Evolutionary conservation across 2,113 vertebrate species (phyloP), one percentile per base, ranked within the genome.

Genomic region (Ophiodon elongatus): DNA sequence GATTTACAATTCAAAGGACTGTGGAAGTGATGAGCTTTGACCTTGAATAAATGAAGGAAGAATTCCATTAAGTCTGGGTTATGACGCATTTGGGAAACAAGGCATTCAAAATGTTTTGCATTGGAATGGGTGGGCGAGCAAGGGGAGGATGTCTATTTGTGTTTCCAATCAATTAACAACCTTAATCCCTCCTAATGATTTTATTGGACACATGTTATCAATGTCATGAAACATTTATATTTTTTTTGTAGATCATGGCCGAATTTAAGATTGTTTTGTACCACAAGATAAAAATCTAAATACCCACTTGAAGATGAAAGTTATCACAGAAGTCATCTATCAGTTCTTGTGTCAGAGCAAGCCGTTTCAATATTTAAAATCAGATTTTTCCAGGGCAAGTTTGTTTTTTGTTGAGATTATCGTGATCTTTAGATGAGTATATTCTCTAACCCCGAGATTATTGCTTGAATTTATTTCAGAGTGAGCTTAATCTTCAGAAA

Each of bases 1-100:
- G 68, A 91, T 94, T 94, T 91, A 93, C 89, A 92, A 92, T 91
- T 89, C 92, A 94, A 88, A 94, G 83, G 78, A 90, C 85, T 85
- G 65, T 88, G 87, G 75, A 84, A 85, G 74, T 88, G 89, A 90
- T 92, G 92, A 92, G 86, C 85, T 92, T 94, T 94, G 89, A 94
- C 94, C 93, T 94, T 92, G 90, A 90, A 87, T 92, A 88, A 92
- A 94, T 86, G 74, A 89, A 86, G 72, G 81, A 81, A 91, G 84
- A 91, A 92, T 91, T 82, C 69, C 82, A 95, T 93, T 94, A 90
- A 90, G 78, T 77, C 68, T 76, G 41, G 33, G 37, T 84, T 80
- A 73, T 83, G 86, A 93, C 87, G 84, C 88, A 82, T 73, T 82
- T 89, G 84, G 74, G 80, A 85, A 89, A 84, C 77, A 77, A 86